Evolutionary conservation across 1,140 invertebrate genomes (phyloP), one percentile per base, ranked within the genome.

Genomic region (Calephelis nemesis): DNA sequence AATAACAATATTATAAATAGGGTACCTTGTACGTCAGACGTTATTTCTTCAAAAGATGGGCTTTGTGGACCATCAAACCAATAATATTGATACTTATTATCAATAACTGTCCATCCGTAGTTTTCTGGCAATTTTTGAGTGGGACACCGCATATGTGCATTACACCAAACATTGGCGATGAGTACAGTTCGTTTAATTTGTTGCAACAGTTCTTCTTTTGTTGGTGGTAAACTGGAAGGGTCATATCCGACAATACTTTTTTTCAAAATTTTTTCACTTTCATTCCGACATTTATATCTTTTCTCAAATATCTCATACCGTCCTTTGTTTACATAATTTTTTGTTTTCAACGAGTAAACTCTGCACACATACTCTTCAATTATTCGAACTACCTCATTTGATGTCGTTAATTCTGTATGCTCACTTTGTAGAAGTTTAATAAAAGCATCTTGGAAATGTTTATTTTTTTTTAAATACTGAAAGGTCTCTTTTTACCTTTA

Each of bases 11-110:
- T 67, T 42, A 2, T 42, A 0, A 42, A 2, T 42, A 42, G 42
- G 4, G 42, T 42, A 42, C 42, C 42, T 42, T 42, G 42, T 8
- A 42, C 40, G 12, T 70, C 65, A 65, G 52, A 69, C 62, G 62
- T 69, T 67, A 74, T 60, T 72, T 72, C 58, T 74, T 72, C 65
- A 74, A 70, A 68, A 68, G 62, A 74, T 74, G 70, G 65, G 13
- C 67, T 69, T 72, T 72, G 70, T 52, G 63, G 67, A 66, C 54
- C n/a, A n/a, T n/a, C n/a, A n/a, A n/a, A n/a, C n/a, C n/a, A n/a
- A n/a, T n/a, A n/a, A n/a, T n/a, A n/a, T n/a, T n/a, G n/a, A n/a
- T n/a, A n/a, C n/a, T n/a, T n/a, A n/a, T n/a, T n/a, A n/a, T n/a
- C n/a, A n/a, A n/a, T n/a, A n/a, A n/a, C n/a, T n/a, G n/a, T n/a